Evolutionary conservation across 2,797 vertebrate genomes (phyloP).

Genomic region (Perodicticus potto): DNA sequence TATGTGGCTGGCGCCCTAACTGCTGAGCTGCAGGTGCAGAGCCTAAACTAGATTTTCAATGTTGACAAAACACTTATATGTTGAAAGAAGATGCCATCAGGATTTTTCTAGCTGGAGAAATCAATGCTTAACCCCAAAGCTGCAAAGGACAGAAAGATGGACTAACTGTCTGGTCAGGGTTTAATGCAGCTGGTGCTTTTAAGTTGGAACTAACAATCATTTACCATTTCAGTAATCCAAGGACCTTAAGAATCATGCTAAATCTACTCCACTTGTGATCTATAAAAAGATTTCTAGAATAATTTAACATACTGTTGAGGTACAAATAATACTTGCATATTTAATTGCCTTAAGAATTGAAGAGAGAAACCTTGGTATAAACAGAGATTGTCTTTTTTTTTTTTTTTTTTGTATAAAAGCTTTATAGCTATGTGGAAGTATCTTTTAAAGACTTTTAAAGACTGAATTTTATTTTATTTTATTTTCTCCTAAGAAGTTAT

Average conservation of each 20-base stretch:
- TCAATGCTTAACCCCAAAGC: neutral
- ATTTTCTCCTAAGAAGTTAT: neutral
- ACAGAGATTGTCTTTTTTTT: neutral
- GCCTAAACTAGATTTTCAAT: too few relatives aligned
- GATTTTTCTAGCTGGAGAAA: neutral
- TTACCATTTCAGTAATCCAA: neutral
- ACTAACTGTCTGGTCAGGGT: neutral
- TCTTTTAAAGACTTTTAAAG: neutral
- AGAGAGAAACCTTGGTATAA: neutral
- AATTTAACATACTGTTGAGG: neutral
- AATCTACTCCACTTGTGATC: neutral
- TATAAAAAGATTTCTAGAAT: neutral
- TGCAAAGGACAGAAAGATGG: neutral
- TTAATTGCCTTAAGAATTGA: neutral
- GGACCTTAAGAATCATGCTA: neutral
- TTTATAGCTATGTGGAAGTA: slow-evolving; percentile 18
- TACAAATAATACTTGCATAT: neutral
- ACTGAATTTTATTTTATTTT: neutral
- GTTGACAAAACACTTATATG: neutral
- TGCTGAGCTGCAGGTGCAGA: too few relatives aligned
- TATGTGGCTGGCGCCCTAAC: too few relatives aligned
- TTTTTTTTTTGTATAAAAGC: neutral
- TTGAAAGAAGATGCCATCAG: neutral
- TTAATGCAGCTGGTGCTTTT: neutral
- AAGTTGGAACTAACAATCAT: neutral